phyloP scores from a whole-genome alignment of 2,888 invertebrate species.

The Cecidostiba fungosa region DNA sequence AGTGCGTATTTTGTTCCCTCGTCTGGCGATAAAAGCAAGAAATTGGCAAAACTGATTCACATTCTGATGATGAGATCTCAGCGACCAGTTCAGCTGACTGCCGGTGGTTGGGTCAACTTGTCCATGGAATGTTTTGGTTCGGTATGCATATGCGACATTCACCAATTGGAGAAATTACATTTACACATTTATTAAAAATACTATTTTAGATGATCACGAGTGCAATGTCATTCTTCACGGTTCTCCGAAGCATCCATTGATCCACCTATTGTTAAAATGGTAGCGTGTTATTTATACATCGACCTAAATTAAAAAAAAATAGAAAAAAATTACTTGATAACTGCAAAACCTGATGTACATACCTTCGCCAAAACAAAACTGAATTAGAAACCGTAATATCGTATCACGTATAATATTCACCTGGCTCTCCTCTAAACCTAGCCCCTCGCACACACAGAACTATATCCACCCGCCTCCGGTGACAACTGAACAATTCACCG shows the following conservation, averaged over 20 bases:
- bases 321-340: too few species aligned
- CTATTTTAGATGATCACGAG: constrained; percentile 24
- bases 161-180: neutral
- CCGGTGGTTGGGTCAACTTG: constrained; percentile 19
- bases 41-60: neutral
- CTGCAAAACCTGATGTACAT: too few species aligned
- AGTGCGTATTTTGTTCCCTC: neutral
- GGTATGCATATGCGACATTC: neutral
- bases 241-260: constrained; percentile 15
- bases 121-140: constrained; percentile 43
- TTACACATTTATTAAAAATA: neutral
- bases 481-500: neutral
- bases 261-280: too few species aligned
- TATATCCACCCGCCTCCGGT: too few species aligned
- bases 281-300: too few species aligned
- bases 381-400: too few species aligned
- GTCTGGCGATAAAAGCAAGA: neutral
- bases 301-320: too few species aligned
- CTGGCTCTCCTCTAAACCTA: too few species aligned
- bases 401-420: too few species aligned
- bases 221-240: constrained; percentile 33
- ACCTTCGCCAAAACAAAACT: too few species aligned
- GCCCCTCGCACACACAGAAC: too few species aligned
- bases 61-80: constrained; percentile 14
- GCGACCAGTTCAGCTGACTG: constrained; percentile 19